Conservation (phyloP, 2,888 invertebrate genomes). For the Drosophila emarginata region DNA sequence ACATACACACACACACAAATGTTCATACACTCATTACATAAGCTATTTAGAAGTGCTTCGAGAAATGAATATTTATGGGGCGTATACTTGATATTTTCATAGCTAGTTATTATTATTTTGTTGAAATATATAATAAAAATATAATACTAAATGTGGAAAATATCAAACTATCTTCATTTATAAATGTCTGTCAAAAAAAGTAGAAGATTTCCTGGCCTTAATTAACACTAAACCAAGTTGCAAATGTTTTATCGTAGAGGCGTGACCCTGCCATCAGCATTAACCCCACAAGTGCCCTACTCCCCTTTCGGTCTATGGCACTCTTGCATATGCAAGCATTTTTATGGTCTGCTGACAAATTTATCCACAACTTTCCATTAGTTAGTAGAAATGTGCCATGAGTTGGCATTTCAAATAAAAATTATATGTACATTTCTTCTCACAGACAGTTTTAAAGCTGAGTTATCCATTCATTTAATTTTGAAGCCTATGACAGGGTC, state of each 20-base stretch:
- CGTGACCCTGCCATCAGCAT: slow-evolving; percentile 60
- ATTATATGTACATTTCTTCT: neutral
- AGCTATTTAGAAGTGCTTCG: slow-evolving; percentile 41
- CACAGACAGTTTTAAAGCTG: slow-evolving; percentile 6
- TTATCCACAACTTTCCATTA: slow-evolving; percentile 69
- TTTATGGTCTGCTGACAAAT: slow-evolving; percentile 74
- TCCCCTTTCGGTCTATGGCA: slow-evolving; percentile 35
- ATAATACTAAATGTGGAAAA: neutral
- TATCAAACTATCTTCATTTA: slow-evolving; percentile 16
- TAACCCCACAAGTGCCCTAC: slow-evolving; percentile 46
- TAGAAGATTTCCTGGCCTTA: slow-evolving; percentile 48
- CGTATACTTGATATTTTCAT: slow-evolving; percentile 68
- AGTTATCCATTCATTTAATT: slow-evolving; percentile 9
- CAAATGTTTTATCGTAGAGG: slow-evolving; percentile 22
- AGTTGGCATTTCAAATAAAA: slow-evolving; percentile 4
- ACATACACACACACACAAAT: slow-evolving; percentile 23
- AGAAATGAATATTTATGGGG: slow-evolving; percentile 70
- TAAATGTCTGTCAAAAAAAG: slow-evolving; percentile 39
- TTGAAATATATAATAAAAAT: neutral
- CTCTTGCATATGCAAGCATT: slow-evolving; percentile 45
- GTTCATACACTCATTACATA: slow-evolving; percentile 17
- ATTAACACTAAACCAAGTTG: slow-evolving; percentile 44
- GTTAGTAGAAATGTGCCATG: slow-evolving; percentile 34
- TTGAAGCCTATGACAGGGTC: slow-evolving; percentile 21
- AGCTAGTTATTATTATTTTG: slow-evolving; percentile 49